These are phyloP conservation scores for Vidua chalybeata DNA, from an alignment of 2,113 vertebrate genomes.

Conservation along the genomic window DNA sequence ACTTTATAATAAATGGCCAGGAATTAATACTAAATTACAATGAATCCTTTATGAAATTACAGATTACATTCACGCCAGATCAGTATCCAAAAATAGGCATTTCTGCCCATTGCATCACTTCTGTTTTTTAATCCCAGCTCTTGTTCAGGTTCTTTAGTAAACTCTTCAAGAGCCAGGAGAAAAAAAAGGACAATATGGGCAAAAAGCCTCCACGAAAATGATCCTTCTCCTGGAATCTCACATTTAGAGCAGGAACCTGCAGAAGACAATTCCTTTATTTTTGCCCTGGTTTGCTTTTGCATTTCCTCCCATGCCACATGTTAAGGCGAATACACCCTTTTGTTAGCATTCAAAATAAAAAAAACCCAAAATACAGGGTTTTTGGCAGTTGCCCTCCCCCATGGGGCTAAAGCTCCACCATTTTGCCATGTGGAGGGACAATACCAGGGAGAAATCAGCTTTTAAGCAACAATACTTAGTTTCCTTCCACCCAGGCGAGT, in stretches of 20 bases:
- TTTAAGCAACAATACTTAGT: background rate
- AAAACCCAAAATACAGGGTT: background rate
- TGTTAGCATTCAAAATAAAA: background rate
- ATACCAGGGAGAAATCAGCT: background rate
- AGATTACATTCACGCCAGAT: conserved; percentile 68
- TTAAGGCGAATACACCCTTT: background rate
- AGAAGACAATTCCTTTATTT: conserved; percentile 27
- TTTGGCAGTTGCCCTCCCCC: background rate
- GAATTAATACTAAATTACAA: conserved; percentile 71
- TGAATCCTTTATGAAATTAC: conserved; percentile 68
- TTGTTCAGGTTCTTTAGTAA: background rate
- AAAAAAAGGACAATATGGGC: background rate
- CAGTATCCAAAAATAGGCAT: conserved; percentile 44
- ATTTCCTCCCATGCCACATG: background rate
- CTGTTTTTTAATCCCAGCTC: background rate
- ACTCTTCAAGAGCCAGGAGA: conserved; percentile 8
- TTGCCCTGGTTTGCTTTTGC: background rate
- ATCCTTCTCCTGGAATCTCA: background rate
- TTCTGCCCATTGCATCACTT: conserved; percentile 47
- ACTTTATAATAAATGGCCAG: conserved; percentile 71
- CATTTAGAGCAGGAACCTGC: background rate
- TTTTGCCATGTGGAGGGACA: background rate
- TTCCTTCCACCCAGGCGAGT: background rate
- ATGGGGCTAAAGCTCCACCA: background rate
- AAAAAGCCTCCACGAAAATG: background rate